Base-by-base conservation (phyloP, 2,797 vertebrate species). In the Hippoglossus hippoglossus region DNA sequence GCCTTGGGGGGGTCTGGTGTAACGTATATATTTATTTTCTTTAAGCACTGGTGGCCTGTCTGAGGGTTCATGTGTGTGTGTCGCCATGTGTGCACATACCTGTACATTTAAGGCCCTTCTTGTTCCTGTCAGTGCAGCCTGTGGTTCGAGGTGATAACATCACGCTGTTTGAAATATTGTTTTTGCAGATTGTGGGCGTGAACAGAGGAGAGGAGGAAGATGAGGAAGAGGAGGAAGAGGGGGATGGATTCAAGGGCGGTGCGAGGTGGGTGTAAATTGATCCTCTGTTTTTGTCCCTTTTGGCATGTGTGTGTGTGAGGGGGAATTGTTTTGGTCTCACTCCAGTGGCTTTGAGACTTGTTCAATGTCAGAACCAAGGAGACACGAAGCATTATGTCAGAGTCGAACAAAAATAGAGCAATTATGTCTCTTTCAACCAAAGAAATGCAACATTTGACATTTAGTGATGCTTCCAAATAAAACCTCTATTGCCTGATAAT, bases 241-340 rank as follows among this genome's bases (percentile, higher is more conserved):
- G 15, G 47, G 58, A 34, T 57, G 68, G 61, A 16, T 6, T 12
- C 16, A 54, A 66, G 77, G 79, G 76, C 26, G 66, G 72, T 39
- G 53, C 24, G 1, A 71, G 56, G 54, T 9, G 41, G 64, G 57
- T 85, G 89, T 90, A 91, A 92, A 89, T 80, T 36, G 46, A 88
- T 82, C 85, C 79, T 80, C 88, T 92, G 87, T 91, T 89, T 91
- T 90, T 10, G 49, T 71, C 65, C 39, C 16, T 39, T 39, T 39
- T 13, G 44, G 58, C 55, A 16, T 72, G 34, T 73, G 77, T 64
- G 66, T 78, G 62, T 9, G 22, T 73, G 67, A 66, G 77, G 26
- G 50, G 60, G 31, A 25, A 63, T 76, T 87, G 82, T 85, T 87
- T 79, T 85, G 78, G 67, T 73, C 58, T 58, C n/a, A 13, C 52